Base-by-base conservation (phyloP, 2,113 vertebrate species). In the Caloenas nicobarica region DNA sequence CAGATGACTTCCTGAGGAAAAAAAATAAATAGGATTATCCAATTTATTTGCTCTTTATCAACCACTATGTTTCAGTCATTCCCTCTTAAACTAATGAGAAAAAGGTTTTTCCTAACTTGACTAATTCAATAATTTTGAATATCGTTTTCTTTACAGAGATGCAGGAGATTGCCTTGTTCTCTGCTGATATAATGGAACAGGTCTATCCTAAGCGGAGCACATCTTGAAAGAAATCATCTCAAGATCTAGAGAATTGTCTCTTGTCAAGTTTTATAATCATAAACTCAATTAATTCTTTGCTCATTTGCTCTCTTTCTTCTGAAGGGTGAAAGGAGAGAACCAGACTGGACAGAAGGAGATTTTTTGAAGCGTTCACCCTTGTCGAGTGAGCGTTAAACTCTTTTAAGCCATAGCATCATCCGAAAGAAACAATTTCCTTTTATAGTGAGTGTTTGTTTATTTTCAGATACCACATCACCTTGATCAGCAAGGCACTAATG, bases 401-500 rank as follows among this genome's bases (percentile, higher is more conserved):
- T 73, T 82, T 56, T 81, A 82, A 94, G 40, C 19, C 15, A 28
- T 57, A 92, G 57, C 24, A 74, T 85, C 70, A 72, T 83, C 44
- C 46, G 28, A 89, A 71, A 95, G 57, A 91, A 95, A 64, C 9
- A 16, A 38, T 71, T 94, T 88, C 36, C n/a, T 91, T 93, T 73
- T 36, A 76, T 53, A 56, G 16, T 5, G 13, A 77, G 14, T 51
- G 15, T 46, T 92, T 95, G 69, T 60, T 54, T 96, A 79, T 92
- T 92, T 94, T 71, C 65, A 83, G 76, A 64, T 84, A 70, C 19
- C 33, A 42, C 56, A 40, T 76, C 51, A 76, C 54, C 86, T 92
- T 97, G 89, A 91, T 94, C 73, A 91, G 29, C 15, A 80, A 95
- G 57, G 24, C 25, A 74, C 28, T 95, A 86, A 73, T 78, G 50